Evolutionary conservation across 2,113 vertebrate species (phyloP), one percentile per base, ranked within the genome.

Genomic region (Eulemur macaco): DNA sequence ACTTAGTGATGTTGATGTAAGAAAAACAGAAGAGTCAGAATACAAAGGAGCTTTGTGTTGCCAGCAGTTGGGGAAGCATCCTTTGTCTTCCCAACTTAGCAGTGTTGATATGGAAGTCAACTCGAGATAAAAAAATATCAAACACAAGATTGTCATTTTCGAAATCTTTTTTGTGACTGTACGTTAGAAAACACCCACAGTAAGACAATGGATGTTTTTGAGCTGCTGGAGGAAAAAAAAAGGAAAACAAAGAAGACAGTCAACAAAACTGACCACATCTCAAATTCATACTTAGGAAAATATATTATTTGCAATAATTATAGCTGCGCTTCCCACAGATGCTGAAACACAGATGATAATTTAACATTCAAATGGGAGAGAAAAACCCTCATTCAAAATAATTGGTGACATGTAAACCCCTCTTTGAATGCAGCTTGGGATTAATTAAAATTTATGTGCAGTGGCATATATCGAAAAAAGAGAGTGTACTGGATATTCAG

Each of bases 1-100:
- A 47, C 81, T 86, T 96, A 96, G 66, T 98, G 96, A 95, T 97
- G 87, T 96, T 97, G 96, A 85, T 95, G 77, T 96, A 91, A 87
- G 39, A 95, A 71, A n/a, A 89, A 86, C 83, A 93, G 96, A 88
- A 74, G 94, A 91, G 68, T 94, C 94, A 76, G 89, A 97, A 91
- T 90, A 98, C 94, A 97, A 97, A 97, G 68, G 87, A 87, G 87
- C 77, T 96, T 94, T 98, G 81, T 97, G 84, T 87, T 96, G 56
- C 81, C 91, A 78, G 94, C 93, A 91, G 76, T 95, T 78, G 42
- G 60, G 50, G 88, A 96, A 95, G 69, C 54, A 86, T 71, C 66
- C 58, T 97, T 97, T 98, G 96, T 98, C 96, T 96, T 91, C 80
- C 69, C n/a, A 87, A 81, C 71, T 85, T 95, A 94, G 47, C 39